Percentiles rank a stretch among this genome's conserved stretches.
phyloP scores from a whole-genome alignment of 2,113 vertebrate species.

The Psephotus haematonotus region DNA sequence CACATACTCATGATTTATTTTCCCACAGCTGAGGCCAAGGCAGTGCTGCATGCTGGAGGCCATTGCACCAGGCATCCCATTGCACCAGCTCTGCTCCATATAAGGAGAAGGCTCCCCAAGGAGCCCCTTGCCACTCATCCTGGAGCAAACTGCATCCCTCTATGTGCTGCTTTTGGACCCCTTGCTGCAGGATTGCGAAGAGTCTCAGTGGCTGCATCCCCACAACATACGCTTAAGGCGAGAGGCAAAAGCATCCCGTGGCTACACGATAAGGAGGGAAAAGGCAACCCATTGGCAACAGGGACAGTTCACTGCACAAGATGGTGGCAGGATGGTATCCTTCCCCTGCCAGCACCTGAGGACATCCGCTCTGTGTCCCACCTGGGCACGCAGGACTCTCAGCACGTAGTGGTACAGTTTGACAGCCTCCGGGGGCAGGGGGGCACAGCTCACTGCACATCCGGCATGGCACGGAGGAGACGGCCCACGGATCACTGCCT shows the following conservation, averaged over 20 bases:
- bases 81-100: neutral
- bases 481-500: neutral
- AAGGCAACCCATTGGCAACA: neutral
- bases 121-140: neutral
- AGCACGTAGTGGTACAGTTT: rapidly evolving
- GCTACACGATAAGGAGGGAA: neutral
- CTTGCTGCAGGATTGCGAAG: rapidly evolving
- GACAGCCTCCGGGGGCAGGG: neutral
- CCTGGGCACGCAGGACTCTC: neutral
- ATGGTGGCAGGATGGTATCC: neutral
- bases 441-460: rapidly evolving
- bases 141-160: rapidly evolving
- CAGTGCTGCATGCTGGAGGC: neutral
- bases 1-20: rapidly evolving
- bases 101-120: neutral
- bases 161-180: neutral
- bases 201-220: rapidly evolving
- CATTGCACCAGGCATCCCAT: neutral
- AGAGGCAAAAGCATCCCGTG: neutral
- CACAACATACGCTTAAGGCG: rapidly evolving
- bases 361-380: neutral
- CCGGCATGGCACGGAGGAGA: rapidly evolving
- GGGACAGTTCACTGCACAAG: neutral
- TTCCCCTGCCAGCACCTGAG: neutral
- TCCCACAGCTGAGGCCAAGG: rapidly evolving